Evolutionary conservation across 1,140 invertebrate species (phyloP), one percentile per base, ranked within the genome.

Genomic region (Phthorimaea operculella): DNA sequence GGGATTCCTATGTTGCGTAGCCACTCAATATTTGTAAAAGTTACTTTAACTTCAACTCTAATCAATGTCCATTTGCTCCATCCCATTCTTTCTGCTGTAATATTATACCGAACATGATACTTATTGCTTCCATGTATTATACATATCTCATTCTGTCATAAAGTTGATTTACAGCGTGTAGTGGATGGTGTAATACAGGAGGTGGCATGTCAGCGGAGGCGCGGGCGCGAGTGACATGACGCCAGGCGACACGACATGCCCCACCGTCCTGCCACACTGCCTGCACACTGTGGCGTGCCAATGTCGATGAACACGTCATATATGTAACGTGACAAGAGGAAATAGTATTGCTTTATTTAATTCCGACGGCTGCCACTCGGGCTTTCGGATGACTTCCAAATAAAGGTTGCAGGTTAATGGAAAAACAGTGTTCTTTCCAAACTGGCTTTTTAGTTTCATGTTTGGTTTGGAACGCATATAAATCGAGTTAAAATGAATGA

Each of bases 301-400:
- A 2, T 62, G 64, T 68, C 68, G 55, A 70, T 65, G 70, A 66
- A 59, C 63, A 68, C 61, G 63, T 72, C 65, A 62, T 57, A 59
- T 45, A 52, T 60, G 54, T 62, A 66, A 63, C 61, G 47, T 64
- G 69, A 72, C 67, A 67, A 51, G 57, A 57, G 72, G 70, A 71
- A 76, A 76, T 76, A 70, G 63, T 68, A 57, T 66, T 64, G 66
- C 61, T 66, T 68, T 69, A 74, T 76, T 71, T 64, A 72, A 76
- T 71, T 68, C 54, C 49, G 50, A n/a, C 39, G 54, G 55, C 58
- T 56, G 56, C 36, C 57, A 55, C 8, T 34, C 15, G 36, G 56
- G 14, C n/a, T 56, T 56, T 47, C 16, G 44, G 36, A 39, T 39
- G 36, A 39, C 36, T 39, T n/a, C 36, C n/a, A 39, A 39, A 39